Conservation (phyloP, 2,797 vertebrate species). For the Aeoliscus strigatus region DNA sequence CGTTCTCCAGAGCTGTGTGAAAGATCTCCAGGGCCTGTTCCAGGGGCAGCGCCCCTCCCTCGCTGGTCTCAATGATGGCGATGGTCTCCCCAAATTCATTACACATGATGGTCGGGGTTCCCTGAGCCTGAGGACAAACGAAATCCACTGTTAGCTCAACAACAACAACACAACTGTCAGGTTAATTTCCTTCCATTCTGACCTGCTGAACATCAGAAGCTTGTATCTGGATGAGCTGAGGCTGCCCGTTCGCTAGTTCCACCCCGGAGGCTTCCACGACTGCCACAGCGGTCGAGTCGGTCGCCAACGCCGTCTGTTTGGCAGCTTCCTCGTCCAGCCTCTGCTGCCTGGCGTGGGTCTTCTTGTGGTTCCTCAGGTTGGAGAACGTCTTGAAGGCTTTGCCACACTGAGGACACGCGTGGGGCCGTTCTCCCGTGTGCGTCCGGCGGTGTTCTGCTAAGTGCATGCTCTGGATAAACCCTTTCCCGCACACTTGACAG, state of each 20-base stretch:
- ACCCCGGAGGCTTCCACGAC: constrained; percentile 52
- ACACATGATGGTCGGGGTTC: constrained; percentile 85
- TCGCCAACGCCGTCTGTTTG: constrained; percentile 34
- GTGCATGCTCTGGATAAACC: constrained; percentile 79
- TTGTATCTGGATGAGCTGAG: constrained; percentile 77
- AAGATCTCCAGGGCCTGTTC: constrained; percentile 89
- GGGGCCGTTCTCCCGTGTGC: constrained; percentile 77
- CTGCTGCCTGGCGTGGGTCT: constrained; percentile 72
- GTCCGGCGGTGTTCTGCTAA: constrained; percentile 77
- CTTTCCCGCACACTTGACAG: constrained; percentile 75
- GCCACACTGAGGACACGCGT: constrained; percentile 69
- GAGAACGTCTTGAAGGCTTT: constrained; percentile 82
- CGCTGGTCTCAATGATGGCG: constrained; percentile 87
- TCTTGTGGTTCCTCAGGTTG: constrained; percentile 80
- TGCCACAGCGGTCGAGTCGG: constrained; percentile 32
- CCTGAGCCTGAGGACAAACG: constrained; percentile 52
- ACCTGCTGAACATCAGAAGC: constrained; percentile 73
- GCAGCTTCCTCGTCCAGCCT: constrained; percentile 49
- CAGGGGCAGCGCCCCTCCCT: constrained; percentile 78
- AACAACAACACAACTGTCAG: no score
- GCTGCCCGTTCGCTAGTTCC: constrained; percentile 59
- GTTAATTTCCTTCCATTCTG: no score
- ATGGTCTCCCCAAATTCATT: constrained; percentile 91
- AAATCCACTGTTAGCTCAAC: no score
- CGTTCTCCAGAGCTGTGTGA: constrained; percentile 81